A percentile compares a stretch with the other conserved stretches of the same genome.
phyloP scores from a whole-genome alignment of 2,113 vertebrate genomes.

The Spea multiplicata region DNA sequence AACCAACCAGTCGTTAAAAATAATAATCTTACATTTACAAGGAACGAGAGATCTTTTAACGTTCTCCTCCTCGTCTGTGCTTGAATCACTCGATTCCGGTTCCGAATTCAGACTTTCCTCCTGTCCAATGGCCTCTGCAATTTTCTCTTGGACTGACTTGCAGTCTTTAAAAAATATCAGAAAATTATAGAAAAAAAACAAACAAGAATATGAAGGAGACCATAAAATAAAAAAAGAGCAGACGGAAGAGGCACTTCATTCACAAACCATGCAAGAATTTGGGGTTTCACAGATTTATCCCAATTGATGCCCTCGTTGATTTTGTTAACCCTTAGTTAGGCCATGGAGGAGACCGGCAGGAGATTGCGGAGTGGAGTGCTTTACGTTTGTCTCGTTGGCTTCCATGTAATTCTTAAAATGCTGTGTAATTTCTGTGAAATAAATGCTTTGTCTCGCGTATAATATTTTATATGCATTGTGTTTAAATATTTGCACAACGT shows the following conservation, averaged over 20 bases:
- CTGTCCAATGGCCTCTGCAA: constrained; percentile 61
- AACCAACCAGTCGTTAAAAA: too few species aligned
- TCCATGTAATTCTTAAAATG: too few species aligned
- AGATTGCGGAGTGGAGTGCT: too few species aligned
- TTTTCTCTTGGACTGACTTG: constrained; percentile 76
- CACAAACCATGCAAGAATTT: constrained; percentile 8
- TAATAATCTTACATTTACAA: constrained; percentile 54
- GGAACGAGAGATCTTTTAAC: background rate
- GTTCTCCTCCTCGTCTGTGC: constrained; percentile 62
- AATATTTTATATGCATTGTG: too few species aligned
- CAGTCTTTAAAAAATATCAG: constrained; percentile 55
- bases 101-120: constrained; percentile 57
- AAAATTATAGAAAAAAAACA: constrained; percentile 50
- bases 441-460: too few species aligned
- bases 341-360: too few species aligned
- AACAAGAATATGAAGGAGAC: constrained; percentile 5
- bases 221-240: background rate
- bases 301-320: too few species aligned
- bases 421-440: too few species aligned
- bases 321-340: too few species aligned
- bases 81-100: constrained; percentile 65
- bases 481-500: too few species aligned
- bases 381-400: too few species aligned
- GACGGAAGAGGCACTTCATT: background rate
- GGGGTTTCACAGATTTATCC: background rate